phyloP scores from a whole-genome alignment of 2,888 invertebrate genomes.

The Opisthograptis luteolata region DNA sequence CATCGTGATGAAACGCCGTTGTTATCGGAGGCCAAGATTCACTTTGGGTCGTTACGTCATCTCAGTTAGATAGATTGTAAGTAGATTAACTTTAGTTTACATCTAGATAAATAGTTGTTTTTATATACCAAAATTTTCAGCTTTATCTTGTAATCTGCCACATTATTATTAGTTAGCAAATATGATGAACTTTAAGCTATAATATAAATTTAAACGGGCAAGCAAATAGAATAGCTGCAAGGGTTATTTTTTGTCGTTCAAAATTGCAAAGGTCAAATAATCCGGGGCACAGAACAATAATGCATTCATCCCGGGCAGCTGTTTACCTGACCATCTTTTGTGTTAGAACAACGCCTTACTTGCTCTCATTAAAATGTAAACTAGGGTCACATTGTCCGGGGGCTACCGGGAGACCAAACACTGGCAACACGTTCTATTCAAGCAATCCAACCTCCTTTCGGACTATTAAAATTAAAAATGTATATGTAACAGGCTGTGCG shows the following conservation, averaged over 20 bases:
- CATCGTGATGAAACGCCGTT: too few relatives aligned
- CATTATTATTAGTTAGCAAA: too few relatives aligned
- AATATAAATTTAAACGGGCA: too few relatives aligned
- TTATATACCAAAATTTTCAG: too few relatives aligned
- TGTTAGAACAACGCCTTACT: conserved; percentile 29
- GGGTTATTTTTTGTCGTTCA: conserved; percentile 26
- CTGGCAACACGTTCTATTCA: conserved; percentile 17
- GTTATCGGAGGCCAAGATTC: too few relatives aligned
- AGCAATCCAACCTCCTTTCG: conserved; percentile 17
- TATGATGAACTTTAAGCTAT: too few relatives aligned
- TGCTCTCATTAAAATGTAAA: conserved; percentile 18
- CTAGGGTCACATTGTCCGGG: conserved; percentile 23
- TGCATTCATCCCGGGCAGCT: conserved; percentile 28
- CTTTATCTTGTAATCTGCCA: too few relatives aligned
- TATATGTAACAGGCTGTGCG: neutral
- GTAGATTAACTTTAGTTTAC: too few relatives aligned
- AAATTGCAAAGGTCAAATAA: conserved; percentile 27
- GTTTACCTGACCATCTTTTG: conserved; percentile 35
- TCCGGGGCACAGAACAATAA: conserved; percentile 15
- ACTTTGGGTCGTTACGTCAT: too few relatives aligned
- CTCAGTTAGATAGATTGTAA: too few relatives aligned
- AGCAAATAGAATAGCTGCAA: conserved; percentile 6
- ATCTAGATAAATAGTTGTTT: too few relatives aligned
- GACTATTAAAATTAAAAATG: conserved; percentile 14
- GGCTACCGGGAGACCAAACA: conserved; percentile 13